These are phyloP conservation scores for Brienomyrus longianalis DNA, from an alignment of 2,113 vertebrate genomes.

Conservation along the genomic window DNA sequence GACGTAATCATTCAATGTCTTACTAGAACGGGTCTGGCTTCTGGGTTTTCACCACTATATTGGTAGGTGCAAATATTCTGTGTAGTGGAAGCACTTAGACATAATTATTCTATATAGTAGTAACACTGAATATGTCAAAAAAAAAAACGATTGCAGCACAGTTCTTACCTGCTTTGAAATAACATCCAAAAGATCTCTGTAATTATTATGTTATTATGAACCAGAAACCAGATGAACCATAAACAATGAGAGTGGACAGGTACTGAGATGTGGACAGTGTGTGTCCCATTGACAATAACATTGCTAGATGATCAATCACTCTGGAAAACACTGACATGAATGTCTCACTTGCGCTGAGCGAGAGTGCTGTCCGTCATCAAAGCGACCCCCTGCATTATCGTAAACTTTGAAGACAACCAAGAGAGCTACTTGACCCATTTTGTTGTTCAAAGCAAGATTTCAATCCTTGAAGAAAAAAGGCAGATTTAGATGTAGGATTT, in stretches of 20 bases:
- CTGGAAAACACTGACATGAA: not conserved
- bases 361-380: not conserved
- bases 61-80: not conserved
- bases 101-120: not conserved
- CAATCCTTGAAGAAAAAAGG: not conserved
- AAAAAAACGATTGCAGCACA: not conserved
- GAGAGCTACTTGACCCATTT: not conserved
- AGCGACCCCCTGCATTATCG: not conserved
- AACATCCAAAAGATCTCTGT: not conserved
- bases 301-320: not conserved
- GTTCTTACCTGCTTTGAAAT: not conserved
- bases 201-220: not conserved
- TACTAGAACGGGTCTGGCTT: not conserved
- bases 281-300: not conserved
- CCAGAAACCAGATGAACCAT: not conserved
- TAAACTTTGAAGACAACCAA: not conserved
- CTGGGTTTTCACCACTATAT: not conserved
- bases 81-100: not conserved
- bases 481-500: not conserved
- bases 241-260: not conserved
- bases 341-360: not conserved
- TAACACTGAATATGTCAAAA: not conserved
- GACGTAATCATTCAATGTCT: not conserved
- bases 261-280: not conserved
- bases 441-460: not conserved